phyloP scores from a whole-genome alignment of 1,140 invertebrate species.

The Drosophila ohnishii region DNA sequence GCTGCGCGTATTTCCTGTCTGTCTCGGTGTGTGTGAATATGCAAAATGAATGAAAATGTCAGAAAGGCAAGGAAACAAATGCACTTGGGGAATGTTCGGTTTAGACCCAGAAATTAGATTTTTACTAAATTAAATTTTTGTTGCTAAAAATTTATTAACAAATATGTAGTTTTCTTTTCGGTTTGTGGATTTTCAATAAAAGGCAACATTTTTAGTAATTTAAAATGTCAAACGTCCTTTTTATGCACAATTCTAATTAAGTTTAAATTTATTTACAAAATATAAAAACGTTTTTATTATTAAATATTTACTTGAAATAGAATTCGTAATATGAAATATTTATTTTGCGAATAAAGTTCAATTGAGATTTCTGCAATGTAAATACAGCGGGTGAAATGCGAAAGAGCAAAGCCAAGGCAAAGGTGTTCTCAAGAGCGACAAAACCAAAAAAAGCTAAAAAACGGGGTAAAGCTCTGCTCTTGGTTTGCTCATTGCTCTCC shows the following conservation, averaged over 20 bases:
- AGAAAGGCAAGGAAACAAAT: constrained; percentile 26
- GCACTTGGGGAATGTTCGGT: constrained; percentile 1
- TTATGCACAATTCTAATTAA: background rate
- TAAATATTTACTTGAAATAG: no score
- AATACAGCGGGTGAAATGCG: constrained; percentile 21
- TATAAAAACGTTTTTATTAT: no score
- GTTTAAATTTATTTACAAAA: background rate
- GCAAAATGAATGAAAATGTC: constrained; percentile 67
- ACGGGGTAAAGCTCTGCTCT: constrained; percentile 25
- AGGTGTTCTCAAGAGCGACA: constrained; percentile 28
- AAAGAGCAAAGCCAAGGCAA: constrained; percentile 17
- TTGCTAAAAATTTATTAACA: background rate
- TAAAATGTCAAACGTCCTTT: no score
- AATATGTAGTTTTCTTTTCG: background rate
- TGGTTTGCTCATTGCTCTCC: constrained; percentile 6
- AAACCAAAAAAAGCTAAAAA: background rate
- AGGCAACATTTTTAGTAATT: background rate
- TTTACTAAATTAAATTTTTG: no score
- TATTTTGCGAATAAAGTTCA: constrained; percentile 5
- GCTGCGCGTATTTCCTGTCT: constrained; percentile 75
- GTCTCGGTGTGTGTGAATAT: constrained; percentile 34
- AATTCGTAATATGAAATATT: background rate
- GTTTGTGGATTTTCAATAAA: background rate
- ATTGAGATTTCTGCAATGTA: constrained; percentile 42
- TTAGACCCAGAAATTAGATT: background rate